Evolutionary conservation across 1,140 invertebrate species (phyloP), one percentile per base, ranked within the genome.

Genomic region (Caenorhabditis brenneri): DNA sequence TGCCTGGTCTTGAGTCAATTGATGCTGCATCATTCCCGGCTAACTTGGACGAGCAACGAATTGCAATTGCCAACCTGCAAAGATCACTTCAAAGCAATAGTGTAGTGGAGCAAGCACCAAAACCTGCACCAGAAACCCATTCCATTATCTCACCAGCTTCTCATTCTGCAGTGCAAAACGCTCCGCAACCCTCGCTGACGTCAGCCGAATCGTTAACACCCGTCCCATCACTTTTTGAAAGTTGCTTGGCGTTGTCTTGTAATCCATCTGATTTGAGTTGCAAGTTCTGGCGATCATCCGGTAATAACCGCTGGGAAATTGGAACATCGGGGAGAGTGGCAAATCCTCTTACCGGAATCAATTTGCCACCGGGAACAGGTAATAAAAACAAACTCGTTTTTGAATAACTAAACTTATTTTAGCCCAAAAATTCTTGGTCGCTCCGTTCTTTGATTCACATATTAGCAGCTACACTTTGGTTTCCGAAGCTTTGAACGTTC

Each of bases 161-260:
- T 12, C 39, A 42, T 6, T 12, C 33, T 48, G 12, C 19, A 19
- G 33, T 6, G 10, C 46, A 84, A 7, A 24, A 15, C 9, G 60
- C 33, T 33, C 51, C 58, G 16, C 53, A 27, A 55, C 9, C 55
- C 0, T 15, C 29, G 31, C 69, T 55, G 27, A 74, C 78, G n/a
- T 81, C 80, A 33, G 55, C 58, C 81, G 81, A 60, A 60, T 33
- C 82, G 10, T 78, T 78, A 74, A 42, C 65, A 74, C 24, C 65
- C 10, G 65, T 74, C 15, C 60, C 79, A 31, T 65, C 79, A 22
- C 78, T 85, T 4, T 86, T 86, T 24, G 80, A 86, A 48, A 85
- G 86, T 19, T 86, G 85, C 69, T 60, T 86, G 10, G 84, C 85
- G 7, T 42, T 86, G n/a, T 85, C 83, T n/a, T 86, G 85, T 79